These are phyloP conservation scores for Falcaria lacertinaria DNA, from an alignment of 2,888 invertebrate genomes.

Conservation along the genomic window DNA sequence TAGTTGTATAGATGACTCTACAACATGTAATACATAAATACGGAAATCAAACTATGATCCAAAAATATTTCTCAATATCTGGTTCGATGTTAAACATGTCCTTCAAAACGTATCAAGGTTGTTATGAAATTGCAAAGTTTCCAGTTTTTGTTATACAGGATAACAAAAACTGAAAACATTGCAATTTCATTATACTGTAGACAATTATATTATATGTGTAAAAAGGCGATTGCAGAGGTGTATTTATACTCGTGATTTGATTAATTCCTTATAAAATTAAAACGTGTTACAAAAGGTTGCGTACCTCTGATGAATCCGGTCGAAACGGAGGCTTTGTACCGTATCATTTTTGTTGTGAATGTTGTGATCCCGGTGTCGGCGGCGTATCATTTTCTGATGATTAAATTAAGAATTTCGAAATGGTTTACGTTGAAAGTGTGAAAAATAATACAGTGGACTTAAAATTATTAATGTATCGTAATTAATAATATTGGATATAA, in stretches of 20 bases:
- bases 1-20: no score
- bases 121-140: no score
- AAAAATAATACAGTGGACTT: constrained; percentile 1
- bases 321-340: constrained; percentile 57
- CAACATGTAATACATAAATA: no score
- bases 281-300: constrained; percentile 30
- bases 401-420: background rate
- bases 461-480: background rate
- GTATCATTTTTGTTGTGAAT: constrained; percentile 64
- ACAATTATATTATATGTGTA: no score
- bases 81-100: no score
- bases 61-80: no score
- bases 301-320: constrained; percentile 41
- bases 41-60: no score
- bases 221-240: no score
- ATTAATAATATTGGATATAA: constrained; percentile 4
- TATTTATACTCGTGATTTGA: background rate
- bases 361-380: constrained; percentile 41
- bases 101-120: no score
- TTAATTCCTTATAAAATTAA: background rate
- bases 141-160: no score
- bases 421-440: constrained; percentile 5
- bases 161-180: background rate
- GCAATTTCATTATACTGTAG: background rate
- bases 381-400: constrained; percentile 12